A percentile compares a stretch with the other conserved stretches of the same genome.
Conservation (phyloP, 2,797 vertebrate species). For the Hybognathus amarus region DNA sequence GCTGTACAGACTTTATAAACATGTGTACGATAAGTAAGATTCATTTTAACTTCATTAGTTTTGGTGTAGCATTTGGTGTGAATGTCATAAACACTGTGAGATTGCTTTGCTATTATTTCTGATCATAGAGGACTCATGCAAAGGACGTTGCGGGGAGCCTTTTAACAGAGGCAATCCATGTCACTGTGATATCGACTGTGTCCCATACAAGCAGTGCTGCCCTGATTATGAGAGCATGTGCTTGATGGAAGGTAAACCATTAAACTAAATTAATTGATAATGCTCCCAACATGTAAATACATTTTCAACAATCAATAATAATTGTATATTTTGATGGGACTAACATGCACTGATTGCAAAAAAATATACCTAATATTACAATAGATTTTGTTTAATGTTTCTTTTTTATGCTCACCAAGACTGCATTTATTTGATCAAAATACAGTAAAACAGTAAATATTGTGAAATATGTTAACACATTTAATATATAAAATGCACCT, state of each 20-base stretch:
- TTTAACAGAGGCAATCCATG: conserved; percentile 86
- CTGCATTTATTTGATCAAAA: conserved; percentile 1
- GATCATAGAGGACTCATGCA: conserved; percentile 84
- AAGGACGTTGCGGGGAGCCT: conserved; percentile 88
- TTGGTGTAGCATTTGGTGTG: background rate
- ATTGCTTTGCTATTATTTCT: conserved; percentile 55
- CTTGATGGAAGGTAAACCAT: conserved; percentile 74
- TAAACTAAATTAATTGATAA: background rate
- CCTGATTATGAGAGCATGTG: conserved; percentile 80
- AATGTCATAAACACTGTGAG: background rate
- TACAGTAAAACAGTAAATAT: background rate
- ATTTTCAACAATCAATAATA: background rate
- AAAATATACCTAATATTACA: background rate
- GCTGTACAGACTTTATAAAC: conserved; percentile 88
- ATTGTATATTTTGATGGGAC: background rate
- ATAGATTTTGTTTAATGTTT: background rate
- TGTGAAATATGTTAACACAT: background rate
- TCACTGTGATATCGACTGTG: conserved; percentile 85
- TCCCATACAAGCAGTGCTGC: conserved; percentile 86
- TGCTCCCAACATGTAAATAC: background rate
- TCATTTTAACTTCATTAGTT: background rate
- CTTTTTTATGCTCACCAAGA: background rate
- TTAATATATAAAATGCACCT: background rate
- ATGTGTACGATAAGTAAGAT: conserved; percentile 86
- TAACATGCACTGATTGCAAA: background rate